Base-by-base conservation (phyloP, 2,113 vertebrate genomes). In the Orientallactaga bullata region DNA sequence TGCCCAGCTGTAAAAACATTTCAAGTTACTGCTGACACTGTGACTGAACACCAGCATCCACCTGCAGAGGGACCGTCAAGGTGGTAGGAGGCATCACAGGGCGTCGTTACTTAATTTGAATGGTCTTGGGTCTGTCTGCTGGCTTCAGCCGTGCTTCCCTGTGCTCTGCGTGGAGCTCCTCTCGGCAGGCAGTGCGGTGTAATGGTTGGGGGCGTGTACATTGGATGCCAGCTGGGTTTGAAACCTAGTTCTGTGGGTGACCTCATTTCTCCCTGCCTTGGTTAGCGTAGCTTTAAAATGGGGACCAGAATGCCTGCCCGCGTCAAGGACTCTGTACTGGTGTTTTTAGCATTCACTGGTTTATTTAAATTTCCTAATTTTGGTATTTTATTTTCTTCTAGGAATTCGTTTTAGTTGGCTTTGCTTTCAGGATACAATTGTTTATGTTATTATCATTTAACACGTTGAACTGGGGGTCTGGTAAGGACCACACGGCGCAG, bases 1-100 rank as follows among this genome's bases (percentile, higher is more conserved):
- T n/a, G n/a, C n/a, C n/a, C n/a, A n/a, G n/a, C n/a, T n/a, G n/a
- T n/a, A n/a, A n/a, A n/a, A 37, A 60, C 65, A 4, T 35, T 58
- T 68, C 13, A 73, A 84, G 32, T 69, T 13, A n/a, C 77, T 47
- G 16, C 24, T 39, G 58, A 47, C 11, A 32, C 1, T 4, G 0
- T 8, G 28, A 10, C 51, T 5, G 1, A 32, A 42, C 66, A 69
- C 20, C 3, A 0, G 0, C 42, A 1, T 32, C 32, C 5, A 2
- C 24, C 42, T 68, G 47, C 39, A 73, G 24, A 72, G n/a, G 74
- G 32, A 39, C 12, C 0, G 0, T 39, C 74, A 12, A 1, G 42
- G 60, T 26, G 61, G 35, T 71, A 26, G 28, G 61, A 1, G 1
- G 60, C 4, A 15, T 30, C 5, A 37, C 61, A 4, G 60, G 30